A percentile compares a stretch with the other conserved stretches of the same genome.
phyloP scores from a whole-genome alignment of 2,797 vertebrate genomes.

The Sciurus carolinensis region DNA sequence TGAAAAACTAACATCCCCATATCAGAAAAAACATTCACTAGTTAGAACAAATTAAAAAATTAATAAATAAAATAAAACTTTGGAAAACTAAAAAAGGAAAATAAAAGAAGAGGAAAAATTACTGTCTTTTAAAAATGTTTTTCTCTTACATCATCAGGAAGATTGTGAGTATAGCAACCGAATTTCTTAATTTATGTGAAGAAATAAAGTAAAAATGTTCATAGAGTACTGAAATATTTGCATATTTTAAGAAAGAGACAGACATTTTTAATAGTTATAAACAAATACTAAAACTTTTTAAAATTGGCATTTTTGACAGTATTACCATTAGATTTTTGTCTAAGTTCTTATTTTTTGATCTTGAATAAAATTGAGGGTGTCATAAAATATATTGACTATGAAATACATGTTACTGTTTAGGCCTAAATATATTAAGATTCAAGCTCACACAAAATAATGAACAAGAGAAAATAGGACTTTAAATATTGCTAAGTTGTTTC shows the following conservation, averaged over 20 bases:
- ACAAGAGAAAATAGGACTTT: neutral
- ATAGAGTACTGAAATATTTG: neutral
- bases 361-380: neutral
- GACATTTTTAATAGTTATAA: neutral
- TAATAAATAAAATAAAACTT: neutral
- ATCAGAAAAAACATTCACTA: no score
- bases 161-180: neutral
- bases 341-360: neutral
- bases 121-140: neutral
- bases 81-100: constrained; percentile 48
- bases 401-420: neutral
- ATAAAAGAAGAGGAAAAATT: neutral
- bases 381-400: neutral
- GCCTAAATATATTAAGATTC: neutral
- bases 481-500: neutral
- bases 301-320: neutral
- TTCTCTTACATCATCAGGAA: neutral
- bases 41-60: no score
- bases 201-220: neutral
- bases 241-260: neutral
- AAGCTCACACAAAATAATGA: neutral
- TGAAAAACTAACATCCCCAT: no score
- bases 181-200: neutral
- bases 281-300: neutral
- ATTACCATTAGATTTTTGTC: neutral